Conservation (phyloP, 2,888 invertebrate genomes). For the Abscondita cerata region DNA sequence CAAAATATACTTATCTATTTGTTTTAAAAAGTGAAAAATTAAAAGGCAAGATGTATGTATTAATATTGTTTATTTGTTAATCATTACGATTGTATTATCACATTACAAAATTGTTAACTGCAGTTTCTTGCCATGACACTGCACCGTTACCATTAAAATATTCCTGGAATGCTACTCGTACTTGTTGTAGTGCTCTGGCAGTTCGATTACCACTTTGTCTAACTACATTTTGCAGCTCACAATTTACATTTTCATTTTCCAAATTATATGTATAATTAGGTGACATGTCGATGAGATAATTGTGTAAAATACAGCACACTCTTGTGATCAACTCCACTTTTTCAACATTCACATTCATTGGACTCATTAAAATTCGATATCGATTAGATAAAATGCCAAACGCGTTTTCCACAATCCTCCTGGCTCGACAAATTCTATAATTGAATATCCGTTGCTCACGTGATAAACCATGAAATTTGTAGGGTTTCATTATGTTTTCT, state of each 20-base stretch:
- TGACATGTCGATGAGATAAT: neutral
- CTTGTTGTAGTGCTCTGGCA: neutral
- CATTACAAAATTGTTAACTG: neutral
- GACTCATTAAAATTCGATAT: neutral
- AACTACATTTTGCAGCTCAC: neutral
- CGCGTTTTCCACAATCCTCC: neutral
- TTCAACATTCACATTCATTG: neutral
- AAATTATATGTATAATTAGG: neutral
- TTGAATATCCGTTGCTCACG: neutral
- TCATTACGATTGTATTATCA: too few species aligned
- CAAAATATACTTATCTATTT: too few species aligned
- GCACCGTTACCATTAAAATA: neutral
- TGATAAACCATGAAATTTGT: slow-evolving; percentile 1
- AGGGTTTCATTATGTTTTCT: too few species aligned
- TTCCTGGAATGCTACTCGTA: slow-evolving; percentile 1
- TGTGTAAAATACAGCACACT: neutral
- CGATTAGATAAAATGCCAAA: too few species aligned
- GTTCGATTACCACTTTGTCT: neutral
- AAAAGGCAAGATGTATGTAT: too few species aligned
- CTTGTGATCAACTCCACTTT: neutral
- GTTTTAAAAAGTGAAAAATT: too few species aligned
- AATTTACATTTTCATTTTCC: slow-evolving; percentile 1
- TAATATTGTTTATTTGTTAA: too few species aligned
- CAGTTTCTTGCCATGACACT: neutral
- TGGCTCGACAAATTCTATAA: neutral